Evolutionary conservation across 1,140 invertebrate species (phyloP).

Genomic region (Riptortus pedestris): DNA sequence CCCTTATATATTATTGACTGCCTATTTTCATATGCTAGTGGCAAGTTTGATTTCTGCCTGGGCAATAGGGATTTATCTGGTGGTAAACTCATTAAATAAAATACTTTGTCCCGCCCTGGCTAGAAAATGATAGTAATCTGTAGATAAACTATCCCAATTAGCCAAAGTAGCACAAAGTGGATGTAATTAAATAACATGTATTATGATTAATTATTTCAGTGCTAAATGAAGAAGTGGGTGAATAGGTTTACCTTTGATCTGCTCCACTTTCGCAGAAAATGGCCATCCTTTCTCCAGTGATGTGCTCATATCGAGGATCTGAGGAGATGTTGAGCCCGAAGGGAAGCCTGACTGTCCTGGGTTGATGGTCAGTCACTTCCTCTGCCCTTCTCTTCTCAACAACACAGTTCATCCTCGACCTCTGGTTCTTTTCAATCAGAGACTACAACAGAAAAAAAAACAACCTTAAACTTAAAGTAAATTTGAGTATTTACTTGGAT

Average conservation of each 20-base stretch:
- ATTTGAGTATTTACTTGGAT: too few species aligned
- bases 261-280: slow-evolving; percentile 69
- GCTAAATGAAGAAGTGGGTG: background rate
- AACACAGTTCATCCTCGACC: slow-evolving; percentile 73
- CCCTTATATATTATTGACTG: too few species aligned
- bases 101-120: too few species aligned
- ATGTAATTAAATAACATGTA: too few species aligned
- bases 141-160: too few species aligned
- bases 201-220: background rate
- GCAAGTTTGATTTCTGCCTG: too few species aligned
- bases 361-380: slow-evolving; percentile 64
- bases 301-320: slow-evolving; percentile 56
- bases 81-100: too few species aligned
- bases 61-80: too few species aligned
- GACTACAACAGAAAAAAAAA: slow-evolving; percentile 35
- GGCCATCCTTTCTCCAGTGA: slow-evolving; percentile 71
- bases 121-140: too few species aligned
- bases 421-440: slow-evolving; percentile 62
- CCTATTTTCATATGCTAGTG: too few species aligned
- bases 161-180: too few species aligned
- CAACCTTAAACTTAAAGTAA: background rate
- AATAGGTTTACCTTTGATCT: background rate
- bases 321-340: slow-evolving; percentile 54
- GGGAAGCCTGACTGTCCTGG: slow-evolving; percentile 50
- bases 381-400: slow-evolving; percentile 74